A percentile compares a stretch with the other conserved stretches of the same genome.
Conservation (phyloP, 2,888 invertebrate species). For the Lepidocyrtinus sp. region DNA sequence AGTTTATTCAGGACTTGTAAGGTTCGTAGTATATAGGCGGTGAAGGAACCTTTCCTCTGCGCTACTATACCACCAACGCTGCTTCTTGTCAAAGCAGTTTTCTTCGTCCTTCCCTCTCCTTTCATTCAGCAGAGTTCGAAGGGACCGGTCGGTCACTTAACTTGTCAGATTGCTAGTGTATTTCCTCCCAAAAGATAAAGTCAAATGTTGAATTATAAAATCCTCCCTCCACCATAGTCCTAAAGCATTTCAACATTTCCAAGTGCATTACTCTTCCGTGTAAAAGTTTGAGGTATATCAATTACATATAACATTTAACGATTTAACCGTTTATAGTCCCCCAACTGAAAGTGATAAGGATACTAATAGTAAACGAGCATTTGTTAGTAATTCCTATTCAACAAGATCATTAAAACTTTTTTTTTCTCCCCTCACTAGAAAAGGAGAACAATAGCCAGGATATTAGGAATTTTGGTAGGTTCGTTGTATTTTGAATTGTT, state of each 20-base stretch:
- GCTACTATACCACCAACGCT: background rate
- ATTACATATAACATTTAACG: background rate
- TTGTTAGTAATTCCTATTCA: too few species aligned
- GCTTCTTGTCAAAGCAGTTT: slow-evolving; percentile 42
- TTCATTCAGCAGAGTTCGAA: slow-evolving; percentile 45
- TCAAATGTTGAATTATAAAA: background rate
- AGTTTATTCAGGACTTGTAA: too few species aligned
- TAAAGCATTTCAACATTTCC: background rate
- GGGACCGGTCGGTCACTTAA: slow-evolving; percentile 43
- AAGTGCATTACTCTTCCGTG: background rate
- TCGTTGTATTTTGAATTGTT: background rate
- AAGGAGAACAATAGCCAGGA: slow-evolving; percentile 46
- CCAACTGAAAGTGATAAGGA: background rate
- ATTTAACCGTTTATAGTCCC: background rate
- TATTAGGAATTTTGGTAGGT: slow-evolving; percentile 18
- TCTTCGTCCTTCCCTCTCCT: slow-evolving; percentile 45
- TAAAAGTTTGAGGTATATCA: background rate
- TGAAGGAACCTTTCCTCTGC: background rate
- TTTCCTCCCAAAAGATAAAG: background rate
- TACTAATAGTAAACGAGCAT: too few species aligned
- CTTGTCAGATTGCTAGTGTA: slow-evolving; percentile 32
- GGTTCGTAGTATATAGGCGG: background rate
- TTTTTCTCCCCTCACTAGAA: background rate
- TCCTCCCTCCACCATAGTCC: background rate
- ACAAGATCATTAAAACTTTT: slow-evolving; percentile 20